Percentiles rank a stretch among this genome's conserved stretches.
Evolutionary conservation across 2,113 vertebrate species (phyloP).

Genomic region (Mustela nigripes): DNA sequence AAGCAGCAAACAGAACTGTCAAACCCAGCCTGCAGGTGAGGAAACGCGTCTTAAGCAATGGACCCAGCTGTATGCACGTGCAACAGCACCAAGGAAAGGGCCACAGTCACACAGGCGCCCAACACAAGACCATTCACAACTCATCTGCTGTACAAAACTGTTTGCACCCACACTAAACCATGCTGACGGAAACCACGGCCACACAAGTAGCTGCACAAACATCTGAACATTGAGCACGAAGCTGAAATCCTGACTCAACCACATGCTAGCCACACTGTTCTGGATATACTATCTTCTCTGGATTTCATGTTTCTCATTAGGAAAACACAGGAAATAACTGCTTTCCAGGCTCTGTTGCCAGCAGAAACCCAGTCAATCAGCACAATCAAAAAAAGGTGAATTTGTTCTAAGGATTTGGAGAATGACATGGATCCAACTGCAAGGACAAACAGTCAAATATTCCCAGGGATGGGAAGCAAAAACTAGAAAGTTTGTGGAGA

Average conservation of each 20-base stretch:
- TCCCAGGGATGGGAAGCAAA: not conserved
- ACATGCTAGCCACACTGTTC: fast-evolving
- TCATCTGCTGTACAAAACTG: not conserved
- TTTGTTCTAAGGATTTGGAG: not conserved
- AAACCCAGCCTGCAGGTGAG: not conserved
- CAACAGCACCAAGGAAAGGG: not conserved
- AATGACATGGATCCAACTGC: not conserved
- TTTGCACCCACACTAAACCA: not conserved
- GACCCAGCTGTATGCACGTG: not conserved
- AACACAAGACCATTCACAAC: not conserved
- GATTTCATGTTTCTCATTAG: constrained; percentile 13
- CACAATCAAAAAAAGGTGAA: not conserved
- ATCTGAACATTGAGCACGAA: fast-evolving
- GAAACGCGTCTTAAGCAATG: not conserved
- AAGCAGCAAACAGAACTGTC: not conserved
- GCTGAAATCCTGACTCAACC: not conserved
- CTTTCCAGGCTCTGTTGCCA: not conserved
- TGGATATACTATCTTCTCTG: not conserved
- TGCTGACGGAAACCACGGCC: not conserved
- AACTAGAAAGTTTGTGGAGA: not conserved
- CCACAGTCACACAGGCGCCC: fast-evolving
- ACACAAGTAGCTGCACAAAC: not conserved
- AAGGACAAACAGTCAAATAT: fast-evolving
- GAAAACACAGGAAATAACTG: not conserved
- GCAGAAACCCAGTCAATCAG: not conserved